Evolutionary conservation across 37 sponge, comb jelly and placozoan species (phyloP), one percentile per base, ranked within the genome.

Genomic region (Aplysina aerophoba): DNA sequence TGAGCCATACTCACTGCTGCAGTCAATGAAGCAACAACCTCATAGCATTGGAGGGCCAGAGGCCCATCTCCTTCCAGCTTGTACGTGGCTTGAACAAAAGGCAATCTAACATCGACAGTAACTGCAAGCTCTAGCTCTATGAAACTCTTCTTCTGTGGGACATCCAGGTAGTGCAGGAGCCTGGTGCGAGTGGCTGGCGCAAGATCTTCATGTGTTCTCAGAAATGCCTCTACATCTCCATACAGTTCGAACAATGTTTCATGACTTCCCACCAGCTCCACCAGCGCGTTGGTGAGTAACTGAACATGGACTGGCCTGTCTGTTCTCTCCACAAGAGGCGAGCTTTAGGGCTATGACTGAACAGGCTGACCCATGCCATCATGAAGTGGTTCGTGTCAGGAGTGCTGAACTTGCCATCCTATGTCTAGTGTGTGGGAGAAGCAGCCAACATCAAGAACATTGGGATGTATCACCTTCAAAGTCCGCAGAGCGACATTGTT

Each of bases 1-100:
- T 80, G 35, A 33, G 83, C 25, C 83, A 83, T 83, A 41, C 12
- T 66, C 4, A 87, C 40, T 0, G 85, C 75, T 85, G 83, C 73
- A 53, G 39, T 27, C 44, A 84, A 28, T 11, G 28, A 38, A 37
- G 66, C 28, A 14, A 82, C 37, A 4, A 74, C 66, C 60, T 88
- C 83, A 83, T 82, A 88, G 33, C 77, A 73, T 39, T 83, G 44
- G 19, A 88, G 72, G 16, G 69, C 75, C 40, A 88, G n/a, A 36
- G 53, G 68, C 21, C 89, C 89, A 83, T 83, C 89, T 54, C 89
- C 84, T 57, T 88, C 89, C 34, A 83, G 60, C 12, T 58, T 63
- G 69, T 88, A 88, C 0, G 80, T 83, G 4, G 68, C 56, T n/a
- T 88, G 84, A 59, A 88, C 84, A 83, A 77, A 83, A 25, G 69